phyloP scores from a whole-genome alignment of 2,888 invertebrate species.

The Theretra japonica region DNA sequence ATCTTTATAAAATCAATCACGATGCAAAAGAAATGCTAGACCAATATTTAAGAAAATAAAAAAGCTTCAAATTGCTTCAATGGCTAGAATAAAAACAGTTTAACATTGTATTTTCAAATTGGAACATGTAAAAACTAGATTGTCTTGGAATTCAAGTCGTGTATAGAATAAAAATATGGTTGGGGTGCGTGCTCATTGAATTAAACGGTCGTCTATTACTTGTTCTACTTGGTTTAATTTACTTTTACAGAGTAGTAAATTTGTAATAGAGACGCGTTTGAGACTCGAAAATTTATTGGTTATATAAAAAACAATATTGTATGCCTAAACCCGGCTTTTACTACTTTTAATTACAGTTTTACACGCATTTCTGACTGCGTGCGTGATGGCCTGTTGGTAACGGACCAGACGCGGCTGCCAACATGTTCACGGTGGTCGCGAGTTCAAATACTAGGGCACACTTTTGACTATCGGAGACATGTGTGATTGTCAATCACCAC shows the following conservation, averaged over 20 bases:
- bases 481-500: too few species aligned
- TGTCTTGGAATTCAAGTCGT: background rate
- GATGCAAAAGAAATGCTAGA: background rate
- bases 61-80: background rate
- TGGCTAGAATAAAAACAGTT: background rate
- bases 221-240: background rate
- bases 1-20: background rate
- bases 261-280: too few species aligned
- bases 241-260: background rate
- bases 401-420: too few species aligned
- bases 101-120: background rate
- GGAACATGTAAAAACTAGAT: background rate
- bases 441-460: too few species aligned
- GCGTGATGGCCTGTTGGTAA: too few species aligned
- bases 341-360: too few species aligned
- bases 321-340: too few species aligned
- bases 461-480: too few species aligned
- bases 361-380: too few species aligned
- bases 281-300: too few species aligned
- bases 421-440: too few species aligned
- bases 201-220: background rate
- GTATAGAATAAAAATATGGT: background rate
- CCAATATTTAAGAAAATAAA: background rate
- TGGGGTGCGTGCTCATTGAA: background rate
- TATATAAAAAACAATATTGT: too few species aligned